These are phyloP conservation scores for Apus apus DNA, from an alignment of 2,113 vertebrate genomes.

Conservation along the genomic window DNA sequence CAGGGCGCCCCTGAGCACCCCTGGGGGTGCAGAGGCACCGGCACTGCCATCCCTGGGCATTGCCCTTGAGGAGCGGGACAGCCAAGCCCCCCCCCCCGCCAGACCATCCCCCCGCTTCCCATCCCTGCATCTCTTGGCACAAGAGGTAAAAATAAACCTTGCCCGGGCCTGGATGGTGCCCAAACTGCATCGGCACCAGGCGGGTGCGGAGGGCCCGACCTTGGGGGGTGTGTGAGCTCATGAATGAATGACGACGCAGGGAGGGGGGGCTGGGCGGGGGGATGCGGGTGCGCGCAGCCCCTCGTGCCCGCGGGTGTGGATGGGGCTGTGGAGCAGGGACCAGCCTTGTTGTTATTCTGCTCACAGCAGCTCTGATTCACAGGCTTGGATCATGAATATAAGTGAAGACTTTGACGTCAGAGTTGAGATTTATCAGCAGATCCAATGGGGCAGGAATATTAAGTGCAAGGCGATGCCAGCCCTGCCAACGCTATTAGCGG, in stretches of 20 bases:
- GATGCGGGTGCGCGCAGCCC: not conserved
- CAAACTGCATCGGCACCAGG: not conserved
- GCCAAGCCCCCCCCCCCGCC: not conserved
- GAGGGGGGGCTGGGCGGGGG: not conserved
- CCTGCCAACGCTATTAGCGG: constrained; percentile 72
- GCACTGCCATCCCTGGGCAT: not conserved
- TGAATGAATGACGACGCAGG: constrained; percentile 52
- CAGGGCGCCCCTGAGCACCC: not conserved
- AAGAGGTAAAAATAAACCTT: constrained; percentile 12
- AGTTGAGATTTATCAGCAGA: constrained; percentile 82
- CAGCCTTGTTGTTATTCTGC: constrained; percentile 69
- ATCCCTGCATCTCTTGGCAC: not conserved
- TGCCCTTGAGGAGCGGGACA: not conserved
- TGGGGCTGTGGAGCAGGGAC: not conserved
- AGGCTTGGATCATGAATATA: constrained; percentile 80
- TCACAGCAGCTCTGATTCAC: constrained; percentile 76
- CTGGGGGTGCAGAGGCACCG: not conserved
- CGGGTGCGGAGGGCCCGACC: constrained; percentile 30
- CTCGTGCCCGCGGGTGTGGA: not conserved
- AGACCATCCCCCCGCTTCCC: not conserved
- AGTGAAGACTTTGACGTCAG: constrained; percentile 86
- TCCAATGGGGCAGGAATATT: constrained; percentile 79
- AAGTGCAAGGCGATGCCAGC: constrained; percentile 75
- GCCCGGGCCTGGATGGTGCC: not conserved
- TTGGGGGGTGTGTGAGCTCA: constrained; percentile 9